A percentile compares a stretch with the other conserved stretches of the same genome.
These are phyloP conservation scores for Ammodytes marinus DNA, from an alignment of 2,113 vertebrate genomes.

Conservation along the genomic window DNA sequence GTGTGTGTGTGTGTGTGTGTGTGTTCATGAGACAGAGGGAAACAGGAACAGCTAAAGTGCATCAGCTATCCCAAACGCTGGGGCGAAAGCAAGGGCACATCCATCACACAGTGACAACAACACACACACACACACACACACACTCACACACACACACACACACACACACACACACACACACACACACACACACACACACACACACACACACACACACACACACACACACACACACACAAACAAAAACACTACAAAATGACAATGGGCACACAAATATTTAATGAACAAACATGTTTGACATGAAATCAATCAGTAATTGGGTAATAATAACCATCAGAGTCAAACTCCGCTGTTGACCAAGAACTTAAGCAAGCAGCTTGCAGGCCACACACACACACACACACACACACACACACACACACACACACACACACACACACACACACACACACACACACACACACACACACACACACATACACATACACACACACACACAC, in stretches of 20 bases:
- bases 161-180: conserved; percentile 30
- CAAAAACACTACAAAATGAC: conserved; percentile 10
- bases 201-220: conserved; percentile 25
- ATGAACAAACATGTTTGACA: conserved; percentile 49
- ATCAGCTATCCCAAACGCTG: conserved; percentile 51
- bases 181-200: conserved; percentile 43
- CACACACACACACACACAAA: conserved; percentile 25
- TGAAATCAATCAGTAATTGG: conserved; percentile 63
- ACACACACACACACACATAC: conserved; percentile 1
- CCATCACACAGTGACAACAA: conserved; percentile 66
- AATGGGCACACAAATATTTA: conserved; percentile 43
- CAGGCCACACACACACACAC: conserved; percentile 12
- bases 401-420: conserved; percentile 20
- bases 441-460: not conserved
- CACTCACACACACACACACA: conserved; percentile 24
- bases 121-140: conserved; percentile 23
- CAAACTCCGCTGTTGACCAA: conserved; percentile 45
- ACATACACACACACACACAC: no score
- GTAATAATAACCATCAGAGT: conserved; percentile 43
- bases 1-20: not conserved
- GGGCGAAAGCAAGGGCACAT: conserved; percentile 58
- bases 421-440: conserved; percentile 14
- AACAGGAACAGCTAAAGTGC: conserved; percentile 60
- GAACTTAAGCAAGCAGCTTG: conserved; percentile 4
- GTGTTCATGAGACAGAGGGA: not conserved